Percentiles rank a stretch among this genome's conserved stretches.
Conservation (phyloP, 2,888 invertebrate genomes). For the Chrysotoxum bicinctum region DNA sequence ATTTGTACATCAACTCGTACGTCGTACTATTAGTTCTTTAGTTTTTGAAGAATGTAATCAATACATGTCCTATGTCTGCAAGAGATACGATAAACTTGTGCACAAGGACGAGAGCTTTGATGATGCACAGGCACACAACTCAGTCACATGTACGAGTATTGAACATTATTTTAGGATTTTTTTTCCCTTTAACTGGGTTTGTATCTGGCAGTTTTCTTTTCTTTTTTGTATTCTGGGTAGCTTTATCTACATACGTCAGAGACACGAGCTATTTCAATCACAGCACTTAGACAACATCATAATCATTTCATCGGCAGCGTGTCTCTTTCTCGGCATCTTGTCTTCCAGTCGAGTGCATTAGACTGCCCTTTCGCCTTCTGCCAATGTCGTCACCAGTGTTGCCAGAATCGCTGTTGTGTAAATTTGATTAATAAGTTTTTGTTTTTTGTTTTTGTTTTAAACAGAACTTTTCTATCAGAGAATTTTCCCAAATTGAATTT, state of each 20-base stretch:
- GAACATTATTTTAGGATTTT: constrained; percentile 15
- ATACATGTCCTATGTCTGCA: constrained; percentile 66
- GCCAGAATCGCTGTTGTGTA: background rate
- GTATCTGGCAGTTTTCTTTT: background rate
- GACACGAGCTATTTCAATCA: constrained; percentile 66
- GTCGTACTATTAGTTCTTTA: constrained; percentile 8
- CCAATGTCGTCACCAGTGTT: constrained; percentile 37
- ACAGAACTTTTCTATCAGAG: too few relatives aligned
- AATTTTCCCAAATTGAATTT: too few relatives aligned
- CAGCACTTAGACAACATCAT: constrained; percentile 59
- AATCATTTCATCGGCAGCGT: constrained; percentile 42
- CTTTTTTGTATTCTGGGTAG: background rate
- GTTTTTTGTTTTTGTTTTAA: too few relatives aligned
- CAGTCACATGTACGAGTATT: constrained; percentile 25
- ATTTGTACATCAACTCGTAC: too few relatives aligned
- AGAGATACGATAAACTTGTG: constrained; percentile 64
- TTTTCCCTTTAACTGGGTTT: background rate
- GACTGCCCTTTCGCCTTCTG: constrained; percentile 33
- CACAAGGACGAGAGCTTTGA: constrained; percentile 57
- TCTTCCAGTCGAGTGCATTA: constrained; percentile 49
- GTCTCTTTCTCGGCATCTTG: constrained; percentile 30
- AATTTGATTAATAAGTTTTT: too few relatives aligned
- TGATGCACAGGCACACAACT: background rate
- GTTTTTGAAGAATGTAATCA: constrained; percentile 61
- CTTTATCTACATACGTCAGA: constrained; percentile 58